A percentile compares a stretch with the other conserved stretches of the same genome.
phyloP scores from a whole-genome alignment of 2,888 invertebrate genomes.

The Cheilosia grossa region DNA sequence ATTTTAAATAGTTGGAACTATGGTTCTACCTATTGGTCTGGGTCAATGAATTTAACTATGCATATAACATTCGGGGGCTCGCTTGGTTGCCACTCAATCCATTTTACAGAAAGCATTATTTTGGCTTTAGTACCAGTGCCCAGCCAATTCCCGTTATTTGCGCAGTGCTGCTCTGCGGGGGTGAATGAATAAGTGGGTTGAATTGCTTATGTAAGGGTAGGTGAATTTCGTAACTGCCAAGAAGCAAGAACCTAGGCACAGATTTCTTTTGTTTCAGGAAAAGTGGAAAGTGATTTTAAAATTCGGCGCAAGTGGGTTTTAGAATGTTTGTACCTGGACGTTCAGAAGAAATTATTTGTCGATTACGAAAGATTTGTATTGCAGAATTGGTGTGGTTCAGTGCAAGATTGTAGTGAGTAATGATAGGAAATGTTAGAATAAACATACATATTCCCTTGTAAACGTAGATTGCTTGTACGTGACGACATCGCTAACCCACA shows the following conservation, averaged over 20 bases:
- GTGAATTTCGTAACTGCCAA: conserved; percentile 59
- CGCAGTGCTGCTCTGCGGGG: conserved; percentile 46
- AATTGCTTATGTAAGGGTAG: conserved; percentile 59
- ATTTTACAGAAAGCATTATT: conserved; percentile 13
- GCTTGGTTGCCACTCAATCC: not conserved
- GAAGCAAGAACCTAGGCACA: conserved; percentile 45
- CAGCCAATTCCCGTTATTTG: conserved; percentile 21
- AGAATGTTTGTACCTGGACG: conserved; percentile 1
- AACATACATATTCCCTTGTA: too few species aligned
- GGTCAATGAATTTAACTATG: not conserved
- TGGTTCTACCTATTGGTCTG: not conserved
- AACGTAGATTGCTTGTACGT: too few species aligned
- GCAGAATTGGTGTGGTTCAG: too few species aligned
- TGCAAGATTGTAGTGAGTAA: too few species aligned
- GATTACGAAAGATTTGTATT: too few species aligned
- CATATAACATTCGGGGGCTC: conserved; percentile 6
- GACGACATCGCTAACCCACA: too few species aligned
- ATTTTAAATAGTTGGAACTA: conserved; percentile 28
- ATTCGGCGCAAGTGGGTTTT: not conserved
- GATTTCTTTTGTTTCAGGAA: conserved; percentile 43
- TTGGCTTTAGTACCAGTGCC: not conserved
- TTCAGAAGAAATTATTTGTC: not conserved
- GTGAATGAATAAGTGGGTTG: conserved; percentile 10
- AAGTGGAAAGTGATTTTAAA: conserved; percentile 5
- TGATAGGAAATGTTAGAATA: too few species aligned